Evolutionary conservation across 2,113 vertebrate genomes (phyloP), one percentile per base, ranked within the genome.

Genomic region (Fulmarus glacialis): DNA sequence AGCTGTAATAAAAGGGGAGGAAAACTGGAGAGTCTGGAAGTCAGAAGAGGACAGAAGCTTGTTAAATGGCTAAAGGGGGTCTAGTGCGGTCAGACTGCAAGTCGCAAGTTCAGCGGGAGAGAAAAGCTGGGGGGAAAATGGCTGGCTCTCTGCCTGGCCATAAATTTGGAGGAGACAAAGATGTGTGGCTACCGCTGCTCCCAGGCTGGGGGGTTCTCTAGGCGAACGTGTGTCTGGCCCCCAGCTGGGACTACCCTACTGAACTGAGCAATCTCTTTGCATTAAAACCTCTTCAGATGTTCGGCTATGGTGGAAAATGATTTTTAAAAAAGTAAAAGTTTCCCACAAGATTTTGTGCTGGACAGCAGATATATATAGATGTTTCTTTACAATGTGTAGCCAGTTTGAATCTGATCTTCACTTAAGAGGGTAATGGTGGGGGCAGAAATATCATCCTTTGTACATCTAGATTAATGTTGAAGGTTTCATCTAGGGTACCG

Each of bases 141-240:
- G 14, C 52, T 92, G 60, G 29, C 2, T 1, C 7, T 20, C 47
- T 73, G 42, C 38, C 53, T 59, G 40, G 20, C 45, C 4, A 0
- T 47, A 22, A 17, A 12, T 66, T 43, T 58, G 34, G 53, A 50
- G 34, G 63, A 70, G 30, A 29, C 7, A 5, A 36, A 64, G 30
- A 15, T 47, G 12, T 9, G 15, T 63, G 52, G 55, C 36, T 75
- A 1, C 55, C 3, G 3, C 66, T 56, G 27, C 59, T 64, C 19
- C 80, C 43, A 70, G 29, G 43, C 29, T 15, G 32, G 43, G 20
- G 13, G 15, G 4, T 16, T 22, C 36, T 70, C 29, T 8, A 15
- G 27, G 55, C 0, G 1, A 26, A 53, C 2, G 1, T 47, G 15
- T 68, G 53, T 8, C 59, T 55, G 40, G 21, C 9, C 19, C 15